phyloP scores from a whole-genome alignment of 2,888 invertebrate genomes.

The Hesperia comma region DNA sequence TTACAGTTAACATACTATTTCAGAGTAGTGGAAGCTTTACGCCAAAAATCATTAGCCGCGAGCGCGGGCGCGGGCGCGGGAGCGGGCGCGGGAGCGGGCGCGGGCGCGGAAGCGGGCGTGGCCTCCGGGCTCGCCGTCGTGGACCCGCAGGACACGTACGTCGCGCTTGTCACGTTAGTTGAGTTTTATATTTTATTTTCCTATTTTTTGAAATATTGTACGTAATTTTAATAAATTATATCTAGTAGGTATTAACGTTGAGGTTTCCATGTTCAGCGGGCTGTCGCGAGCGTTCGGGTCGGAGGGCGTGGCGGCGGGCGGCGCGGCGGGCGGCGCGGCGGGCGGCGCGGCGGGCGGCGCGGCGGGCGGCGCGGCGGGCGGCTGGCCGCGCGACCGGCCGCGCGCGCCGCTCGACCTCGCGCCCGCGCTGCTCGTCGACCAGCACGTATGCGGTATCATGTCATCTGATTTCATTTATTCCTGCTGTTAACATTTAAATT shows the following conservation, averaged over 20 bases:
- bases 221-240: no score
- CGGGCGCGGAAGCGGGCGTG: constrained; percentile 46
- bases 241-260: no score
- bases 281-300: constrained; percentile 63
- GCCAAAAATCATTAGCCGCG: constrained; percentile 42
- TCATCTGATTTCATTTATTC: background rate
- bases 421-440: constrained; percentile 67
- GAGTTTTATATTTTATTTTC: background rate
- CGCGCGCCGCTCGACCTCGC: constrained; percentile 62
- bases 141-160: constrained; percentile 87
- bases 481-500: no score
- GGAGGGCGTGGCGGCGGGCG: constrained; percentile 39
- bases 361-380: constrained; percentile 45
- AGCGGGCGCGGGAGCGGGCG: constrained; percentile 43
- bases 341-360: no score
- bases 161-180: constrained; percentile 87
- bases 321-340: constrained; percentile 42
- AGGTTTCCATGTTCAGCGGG: no score
- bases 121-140: constrained; percentile 86
- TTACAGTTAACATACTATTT: no score
- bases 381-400: constrained; percentile 61
- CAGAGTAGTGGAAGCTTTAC: constrained; percentile 48
- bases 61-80: constrained; percentile 30
- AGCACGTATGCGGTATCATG: constrained; percentile 61
- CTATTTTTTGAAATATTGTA: no score